A percentile compares a stretch with the other conserved stretches of the same genome.
These are phyloP conservation scores for Acipenser oxyrinchus DNA, from an alignment of 2,797 vertebrate genomes.

Conservation along the genomic window DNA sequence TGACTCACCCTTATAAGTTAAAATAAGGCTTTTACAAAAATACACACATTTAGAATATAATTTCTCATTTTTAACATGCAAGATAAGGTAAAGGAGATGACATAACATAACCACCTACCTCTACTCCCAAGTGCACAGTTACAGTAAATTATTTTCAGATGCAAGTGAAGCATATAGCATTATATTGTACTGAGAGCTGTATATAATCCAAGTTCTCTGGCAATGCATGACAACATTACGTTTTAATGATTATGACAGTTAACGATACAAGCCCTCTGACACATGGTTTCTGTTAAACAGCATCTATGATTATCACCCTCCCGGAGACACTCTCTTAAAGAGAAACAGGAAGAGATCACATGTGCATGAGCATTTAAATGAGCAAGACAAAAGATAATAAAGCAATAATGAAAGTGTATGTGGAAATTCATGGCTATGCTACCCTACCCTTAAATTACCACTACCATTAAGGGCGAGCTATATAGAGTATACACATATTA, in stretches of 20 bases:
- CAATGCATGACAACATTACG: slow-evolving; percentile 12
- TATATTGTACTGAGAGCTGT: slow-evolving; percentile 5
- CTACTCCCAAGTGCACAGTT: not conserved
- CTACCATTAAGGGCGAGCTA: too few species aligned
- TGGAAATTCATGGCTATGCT: too few species aligned
- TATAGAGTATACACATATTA: too few species aligned
- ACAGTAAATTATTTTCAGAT: not conserved
- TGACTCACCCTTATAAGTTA: too few species aligned
- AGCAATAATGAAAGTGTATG: too few species aligned
- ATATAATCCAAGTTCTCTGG: slow-evolving; percentile 15
- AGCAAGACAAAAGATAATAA: too few species aligned
- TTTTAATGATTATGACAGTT: slow-evolving; percentile 6
- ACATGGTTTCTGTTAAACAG: slow-evolving; percentile 8
- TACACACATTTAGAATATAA: too few species aligned
- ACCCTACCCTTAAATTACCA: too few species aligned
- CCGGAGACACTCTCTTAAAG: not conserved
- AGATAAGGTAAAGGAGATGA: not conserved
- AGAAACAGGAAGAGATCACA: not conserved
- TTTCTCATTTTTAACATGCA: too few species aligned
- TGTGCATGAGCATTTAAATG: too few species aligned
- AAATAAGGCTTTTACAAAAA: too few species aligned
- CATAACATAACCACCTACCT: not conserved
- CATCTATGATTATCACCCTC: not conserved
- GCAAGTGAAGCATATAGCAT: slow-evolving; percentile 3
- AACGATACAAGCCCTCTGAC: not conserved